These are phyloP conservation scores for Otis tarda DNA, from an alignment of 2,113 vertebrate genomes.

Conservation along the genomic window DNA sequence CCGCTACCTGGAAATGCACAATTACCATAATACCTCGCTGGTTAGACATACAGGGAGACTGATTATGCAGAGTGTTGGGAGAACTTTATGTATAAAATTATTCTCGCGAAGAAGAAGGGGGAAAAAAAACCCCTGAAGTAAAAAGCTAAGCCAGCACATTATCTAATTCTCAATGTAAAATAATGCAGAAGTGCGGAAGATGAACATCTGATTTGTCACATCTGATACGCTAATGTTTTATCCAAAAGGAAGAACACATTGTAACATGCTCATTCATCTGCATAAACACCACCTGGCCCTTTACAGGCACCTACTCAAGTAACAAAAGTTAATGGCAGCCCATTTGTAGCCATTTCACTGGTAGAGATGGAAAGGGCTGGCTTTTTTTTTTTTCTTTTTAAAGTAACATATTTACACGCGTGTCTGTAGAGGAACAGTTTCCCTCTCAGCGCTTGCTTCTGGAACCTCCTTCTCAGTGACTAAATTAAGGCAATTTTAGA, in stretches of 20 bases:
- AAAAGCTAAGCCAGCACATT: constrained; percentile 80
- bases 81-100: constrained; percentile 76
- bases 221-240: constrained; percentile 99
- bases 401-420: constrained; percentile 60
- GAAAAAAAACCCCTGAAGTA: constrained; percentile 19
- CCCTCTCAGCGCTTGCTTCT: neutral
- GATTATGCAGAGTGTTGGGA: constrained; percentile 70
- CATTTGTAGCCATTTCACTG: constrained; percentile 74
- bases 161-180: constrained; percentile 84
- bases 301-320: constrained; percentile 90
- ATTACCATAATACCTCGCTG: constrained; percentile 70
- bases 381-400: neutral
- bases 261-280: constrained; percentile 99
- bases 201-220: constrained; percentile 99
- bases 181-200: constrained; percentile 88
- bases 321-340: constrained; percentile 85
- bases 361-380: constrained; percentile 54
- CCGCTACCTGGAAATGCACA: constrained; percentile 33
- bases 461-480: neutral
- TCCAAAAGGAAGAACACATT: constrained; percentile 98
- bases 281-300: constrained; percentile 99
- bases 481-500: neutral
- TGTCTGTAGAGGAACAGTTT: constrained; percentile 19
- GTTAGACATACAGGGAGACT: constrained; percentile 66
- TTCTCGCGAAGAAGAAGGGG: constrained; percentile 53